A percentile compares a stretch with the other conserved stretches of the same genome.
phyloP scores from a whole-genome alignment of 1,140 invertebrate genomes.

The Homalodisca vitripennis region DNA sequence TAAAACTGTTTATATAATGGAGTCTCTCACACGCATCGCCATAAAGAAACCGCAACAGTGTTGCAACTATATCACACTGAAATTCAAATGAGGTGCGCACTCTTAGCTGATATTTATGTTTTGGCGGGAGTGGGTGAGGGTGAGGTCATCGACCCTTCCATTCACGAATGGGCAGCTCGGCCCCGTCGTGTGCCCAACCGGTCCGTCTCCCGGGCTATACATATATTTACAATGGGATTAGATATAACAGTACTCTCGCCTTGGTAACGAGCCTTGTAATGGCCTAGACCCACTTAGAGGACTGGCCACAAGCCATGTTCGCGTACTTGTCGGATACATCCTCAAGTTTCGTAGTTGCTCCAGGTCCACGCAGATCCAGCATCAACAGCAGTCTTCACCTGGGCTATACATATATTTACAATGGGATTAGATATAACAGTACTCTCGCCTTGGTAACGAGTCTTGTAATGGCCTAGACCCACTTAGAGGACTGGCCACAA shows the following conservation, averaged over 20 bases:
- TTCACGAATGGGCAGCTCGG: not conserved
- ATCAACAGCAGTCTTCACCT: too few species aligned
- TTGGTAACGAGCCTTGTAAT: too few species aligned
- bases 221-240: constrained; percentile 15
- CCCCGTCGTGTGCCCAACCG: not conserved
- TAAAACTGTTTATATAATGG: constrained; percentile 9
- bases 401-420: constrained; percentile 4
- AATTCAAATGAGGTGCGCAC: constrained; percentile 10
- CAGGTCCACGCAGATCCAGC: too few species aligned
- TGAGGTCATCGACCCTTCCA: not conserved
- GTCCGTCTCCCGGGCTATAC: not conserved
- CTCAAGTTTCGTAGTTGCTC: too few species aligned
- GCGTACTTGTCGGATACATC: too few species aligned
- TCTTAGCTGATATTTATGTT: not conserved
- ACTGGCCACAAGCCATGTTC: too few species aligned
- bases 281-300: too few species aligned
- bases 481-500: too few species aligned
- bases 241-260: constrained; percentile 2
- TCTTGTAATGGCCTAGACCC: too few species aligned
- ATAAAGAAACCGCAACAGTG: not conserved
- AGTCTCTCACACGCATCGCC: constrained; percentile 5
- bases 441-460: not conserved
- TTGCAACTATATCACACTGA: constrained; percentile 3
- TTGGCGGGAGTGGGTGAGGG: too few species aligned
- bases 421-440: constrained; percentile 7